These are phyloP conservation scores for Ammospiza nelsoni DNA, from an alignment of 2,113 vertebrate genomes.

Conservation along the genomic window DNA sequence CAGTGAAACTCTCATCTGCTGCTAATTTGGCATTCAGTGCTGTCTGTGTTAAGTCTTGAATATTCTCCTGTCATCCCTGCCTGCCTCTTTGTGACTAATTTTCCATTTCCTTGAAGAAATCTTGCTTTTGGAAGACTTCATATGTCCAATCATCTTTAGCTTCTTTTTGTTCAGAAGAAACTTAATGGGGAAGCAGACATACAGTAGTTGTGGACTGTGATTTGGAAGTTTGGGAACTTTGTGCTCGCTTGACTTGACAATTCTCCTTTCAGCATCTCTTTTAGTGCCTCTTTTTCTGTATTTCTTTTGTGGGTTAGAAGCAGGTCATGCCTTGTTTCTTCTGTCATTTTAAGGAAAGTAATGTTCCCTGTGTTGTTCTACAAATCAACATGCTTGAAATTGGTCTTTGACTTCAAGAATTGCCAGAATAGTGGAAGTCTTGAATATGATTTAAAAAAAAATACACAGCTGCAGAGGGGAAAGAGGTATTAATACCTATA, in stretches of 20 bases:
- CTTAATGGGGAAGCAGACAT: background rate
- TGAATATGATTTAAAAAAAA: background rate
- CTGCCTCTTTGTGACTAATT: background rate
- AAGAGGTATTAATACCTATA: background rate
- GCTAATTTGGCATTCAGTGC: background rate
- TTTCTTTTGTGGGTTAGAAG: background rate
- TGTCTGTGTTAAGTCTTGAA: background rate
- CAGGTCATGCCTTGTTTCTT: background rate
- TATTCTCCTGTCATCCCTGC: background rate
- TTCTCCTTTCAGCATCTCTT: background rate
- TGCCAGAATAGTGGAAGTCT: background rate
- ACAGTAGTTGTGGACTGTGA: background rate
- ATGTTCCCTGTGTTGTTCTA: background rate
- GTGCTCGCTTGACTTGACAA: background rate
- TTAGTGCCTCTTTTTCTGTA: background rate
- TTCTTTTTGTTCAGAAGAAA: background rate
- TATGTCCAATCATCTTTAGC: background rate
- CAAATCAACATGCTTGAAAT: background rate
- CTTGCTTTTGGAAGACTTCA: background rate
- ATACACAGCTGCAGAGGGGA: background rate
- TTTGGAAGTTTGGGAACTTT: background rate
- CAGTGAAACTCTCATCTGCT: constrained; percentile 38
- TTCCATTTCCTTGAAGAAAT: background rate
- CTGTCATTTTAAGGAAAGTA: background rate
- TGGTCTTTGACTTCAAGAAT: background rate